These are phyloP conservation scores for Pyrgus malvae DNA, from an alignment of 2,888 invertebrate genomes.

Conservation along the genomic window DNA sequence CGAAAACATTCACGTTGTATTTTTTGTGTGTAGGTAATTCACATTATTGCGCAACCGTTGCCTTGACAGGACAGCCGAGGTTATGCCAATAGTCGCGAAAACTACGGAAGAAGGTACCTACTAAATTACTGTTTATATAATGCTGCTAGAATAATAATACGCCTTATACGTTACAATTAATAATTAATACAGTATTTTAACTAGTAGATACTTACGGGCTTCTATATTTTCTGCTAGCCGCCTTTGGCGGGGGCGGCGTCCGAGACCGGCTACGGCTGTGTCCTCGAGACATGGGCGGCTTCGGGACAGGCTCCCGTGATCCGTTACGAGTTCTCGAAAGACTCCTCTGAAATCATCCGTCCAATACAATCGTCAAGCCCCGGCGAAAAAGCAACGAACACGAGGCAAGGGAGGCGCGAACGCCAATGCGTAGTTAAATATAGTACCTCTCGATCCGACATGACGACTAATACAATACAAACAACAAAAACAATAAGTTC, in stretches of 20 bases:
- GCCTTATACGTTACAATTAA: neutral
- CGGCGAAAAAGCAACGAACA: constrained; percentile 45
- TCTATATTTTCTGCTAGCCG: constrained; percentile 71
- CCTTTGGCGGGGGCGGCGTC: constrained; percentile 78
- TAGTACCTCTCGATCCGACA: constrained; percentile 80
- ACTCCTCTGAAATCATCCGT: constrained; percentile 72
- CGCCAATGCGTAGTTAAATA: constrained; percentile 49
- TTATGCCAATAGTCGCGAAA: constrained; percentile 46
- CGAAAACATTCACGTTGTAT: constrained; percentile 8
- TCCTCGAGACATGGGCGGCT: constrained; percentile 70
- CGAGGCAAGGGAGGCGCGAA: constrained; percentile 52
- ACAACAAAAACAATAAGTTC: constrained; percentile 50
- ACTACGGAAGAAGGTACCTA: constrained; percentile 20
- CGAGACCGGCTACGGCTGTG: constrained; percentile 78
- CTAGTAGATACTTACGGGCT: constrained; percentile 66
- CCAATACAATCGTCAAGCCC: constrained; percentile 32
- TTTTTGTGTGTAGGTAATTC: constrained; percentile 7
- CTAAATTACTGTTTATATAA: neutral
- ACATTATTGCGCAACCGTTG: constrained; percentile 55
- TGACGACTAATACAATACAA: constrained; percentile 50
- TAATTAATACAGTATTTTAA: neutral
- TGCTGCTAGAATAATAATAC: constrained; percentile 6
- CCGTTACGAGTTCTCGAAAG: constrained; percentile 77
- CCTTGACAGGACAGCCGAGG: constrained; percentile 73
- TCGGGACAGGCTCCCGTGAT: constrained; percentile 68